Conservation (phyloP, 1,140 invertebrate species). For the Tetramorium parvispinum region DNA sequence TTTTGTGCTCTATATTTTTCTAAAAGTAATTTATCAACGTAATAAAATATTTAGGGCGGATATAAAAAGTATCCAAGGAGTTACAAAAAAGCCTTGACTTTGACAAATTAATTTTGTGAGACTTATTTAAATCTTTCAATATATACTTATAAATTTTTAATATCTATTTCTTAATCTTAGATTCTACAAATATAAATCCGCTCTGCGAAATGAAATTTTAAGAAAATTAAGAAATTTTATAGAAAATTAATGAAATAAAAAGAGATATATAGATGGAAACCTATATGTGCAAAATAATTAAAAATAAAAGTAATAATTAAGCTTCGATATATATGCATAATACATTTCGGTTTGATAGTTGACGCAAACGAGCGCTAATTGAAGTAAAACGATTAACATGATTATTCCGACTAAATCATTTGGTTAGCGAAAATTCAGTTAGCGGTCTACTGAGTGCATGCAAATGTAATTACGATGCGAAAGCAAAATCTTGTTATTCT, state of each 20-base stretch:
- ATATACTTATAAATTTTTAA: background rate
- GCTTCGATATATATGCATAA: background rate
- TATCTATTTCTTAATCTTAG: background rate
- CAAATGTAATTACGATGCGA: conserved; percentile 46
- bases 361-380: conserved; percentile 51
- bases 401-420: conserved; percentile 55
- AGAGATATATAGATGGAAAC: background rate
- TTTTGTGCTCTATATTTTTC: background rate
- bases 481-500: conserved; percentile 55
- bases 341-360: conserved; percentile 37
- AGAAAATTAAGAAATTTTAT: background rate
- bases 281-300: background rate
- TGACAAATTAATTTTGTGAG: background rate
- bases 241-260: background rate
- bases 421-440: conserved; percentile 49
- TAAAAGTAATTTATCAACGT: background rate
- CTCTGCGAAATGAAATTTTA: background rate
- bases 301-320: conserved; percentile 1
- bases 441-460: conserved; percentile 42
- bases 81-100: background rate
- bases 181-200: background rate
- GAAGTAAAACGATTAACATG: conserved; percentile 54
- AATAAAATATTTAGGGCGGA: background rate
- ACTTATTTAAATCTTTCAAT: background rate
- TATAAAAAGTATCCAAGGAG: background rate